Conservation (phyloP, 2,888 invertebrate genomes). For the Keiferia lycopersicella region DNA sequence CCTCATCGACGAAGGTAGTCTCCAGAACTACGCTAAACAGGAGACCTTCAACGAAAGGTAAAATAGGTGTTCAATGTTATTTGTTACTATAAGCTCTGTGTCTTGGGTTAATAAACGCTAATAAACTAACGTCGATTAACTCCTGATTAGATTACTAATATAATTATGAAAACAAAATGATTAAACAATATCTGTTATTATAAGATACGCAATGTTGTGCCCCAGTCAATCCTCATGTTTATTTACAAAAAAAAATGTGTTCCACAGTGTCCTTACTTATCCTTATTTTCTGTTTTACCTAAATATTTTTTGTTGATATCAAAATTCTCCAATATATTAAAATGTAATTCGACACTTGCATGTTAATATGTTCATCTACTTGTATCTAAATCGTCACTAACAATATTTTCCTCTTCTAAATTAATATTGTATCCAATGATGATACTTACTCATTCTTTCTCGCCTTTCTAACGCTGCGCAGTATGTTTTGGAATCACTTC, state of each 20-base stretch:
- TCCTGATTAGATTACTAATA: conserved; percentile 28
- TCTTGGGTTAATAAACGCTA: conserved; percentile 19
- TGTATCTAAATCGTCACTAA: conserved; percentile 45
- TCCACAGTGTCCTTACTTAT: conserved; percentile 64
- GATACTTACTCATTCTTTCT: conserved; percentile 77
- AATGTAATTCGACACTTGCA: conserved; percentile 58
- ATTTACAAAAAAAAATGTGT: conserved; percentile 69
- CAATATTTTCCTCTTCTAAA: conserved; percentile 57
- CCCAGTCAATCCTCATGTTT: conserved; percentile 85
- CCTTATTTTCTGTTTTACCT: conserved; percentile 50
- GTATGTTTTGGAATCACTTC: conserved; percentile 99
- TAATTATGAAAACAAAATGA: background rate
- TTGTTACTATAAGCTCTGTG: conserved; percentile 41
- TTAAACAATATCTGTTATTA: conserved; percentile 52
- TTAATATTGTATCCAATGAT: conserved; percentile 63
- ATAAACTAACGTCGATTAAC: conserved; percentile 40
- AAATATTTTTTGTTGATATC: conserved; percentile 47
- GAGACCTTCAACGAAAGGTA: conserved; percentile 99
- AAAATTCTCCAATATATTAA: conserved; percentile 36
- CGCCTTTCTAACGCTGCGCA: conserved; percentile 91
- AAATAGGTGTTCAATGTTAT: conserved; percentile 72
- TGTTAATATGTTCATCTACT: conserved; percentile 53
- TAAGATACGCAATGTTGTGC: conserved; percentile 90
- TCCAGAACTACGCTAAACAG: conserved; percentile 97
- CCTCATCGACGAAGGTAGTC: conserved; percentile 98